phyloP scores from a whole-genome alignment of 2,888 invertebrate species.

The Orthonevra nobilis region DNA sequence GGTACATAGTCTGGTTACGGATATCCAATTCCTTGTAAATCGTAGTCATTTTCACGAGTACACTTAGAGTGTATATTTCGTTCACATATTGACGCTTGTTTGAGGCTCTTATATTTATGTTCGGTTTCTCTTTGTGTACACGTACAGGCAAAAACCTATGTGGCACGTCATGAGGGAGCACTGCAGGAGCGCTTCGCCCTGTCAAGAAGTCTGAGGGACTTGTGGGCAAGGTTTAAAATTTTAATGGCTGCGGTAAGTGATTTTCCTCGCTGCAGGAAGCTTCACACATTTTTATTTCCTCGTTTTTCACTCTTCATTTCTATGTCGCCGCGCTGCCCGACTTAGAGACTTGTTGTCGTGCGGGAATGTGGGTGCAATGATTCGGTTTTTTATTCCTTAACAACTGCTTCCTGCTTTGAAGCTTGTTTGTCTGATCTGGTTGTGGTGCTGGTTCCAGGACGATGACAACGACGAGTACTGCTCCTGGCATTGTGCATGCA shows the following conservation, averaged over 20 bases:
- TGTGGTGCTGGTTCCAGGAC: neutral
- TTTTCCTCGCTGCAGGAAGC: conserved; percentile 69
- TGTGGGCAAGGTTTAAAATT: conserved; percentile 91
- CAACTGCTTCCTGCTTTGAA: conserved; percentile 37
- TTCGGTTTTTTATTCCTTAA: conserved; percentile 47
- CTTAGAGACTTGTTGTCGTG: conserved; percentile 33
- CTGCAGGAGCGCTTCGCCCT: conserved; percentile 94
- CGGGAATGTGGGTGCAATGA: conserved; percentile 50
- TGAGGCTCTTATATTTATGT: conserved; percentile 35
- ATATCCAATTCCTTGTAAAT: too few relatives aligned
- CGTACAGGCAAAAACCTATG: conserved; percentile 89
- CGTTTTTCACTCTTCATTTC: conserved; percentile 11
- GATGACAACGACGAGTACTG: too few relatives aligned
- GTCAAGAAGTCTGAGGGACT: conserved; percentile 91
- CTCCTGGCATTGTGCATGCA: conserved; percentile 25
- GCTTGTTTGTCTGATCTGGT: conserved; percentile 49
- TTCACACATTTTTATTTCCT: conserved; percentile 17
- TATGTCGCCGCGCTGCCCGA: conserved; percentile 10
- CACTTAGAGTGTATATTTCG: neutral
- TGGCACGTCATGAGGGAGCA: conserved; percentile 94
- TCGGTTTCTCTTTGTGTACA: conserved; percentile 60
- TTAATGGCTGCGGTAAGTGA: conserved; percentile 87
- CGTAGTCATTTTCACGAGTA: conserved; percentile 32
- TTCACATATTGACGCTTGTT: conserved; percentile 1
- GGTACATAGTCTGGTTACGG: conserved; percentile 47